Evolutionary conservation across 2,888 invertebrate genomes (phyloP), one percentile per base, ranked within the genome.

Genomic region (Gastracanthus pulcherrimus): DNA sequence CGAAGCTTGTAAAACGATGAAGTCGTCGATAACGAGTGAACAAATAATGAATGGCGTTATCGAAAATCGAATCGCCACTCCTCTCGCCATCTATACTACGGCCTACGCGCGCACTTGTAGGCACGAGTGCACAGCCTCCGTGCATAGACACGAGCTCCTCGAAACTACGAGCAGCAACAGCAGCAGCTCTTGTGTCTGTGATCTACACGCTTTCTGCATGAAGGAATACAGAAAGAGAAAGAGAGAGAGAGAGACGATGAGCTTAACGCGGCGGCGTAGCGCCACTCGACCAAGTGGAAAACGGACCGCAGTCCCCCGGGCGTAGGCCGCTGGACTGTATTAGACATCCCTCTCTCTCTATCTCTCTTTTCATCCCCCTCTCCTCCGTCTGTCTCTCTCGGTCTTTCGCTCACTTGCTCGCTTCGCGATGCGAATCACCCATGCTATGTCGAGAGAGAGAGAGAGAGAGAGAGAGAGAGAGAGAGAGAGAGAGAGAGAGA

Each of bases 261-360:
- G 58, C 16, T 55, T 36, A 38, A 70, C 71, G 16, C 7, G 36
- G 19, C 51, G 36, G 67, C 29, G 11, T 29, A 31, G 34, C 34
- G 67, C 23, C 67, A 70, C 51, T 80, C 60, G 81, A 58, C 76
- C 76, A 67, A 76, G 76, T 60, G 81, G 81, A 76, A 81, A 81
- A 81, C 72, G 36, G 71, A 76, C 81, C 70, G 72, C 71, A 67
- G 36, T 76, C 76, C 76, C 72, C 48, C 29, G 70, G 80, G 81
- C 80, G 58, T 70, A 55, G 45, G 45, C 64, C 11, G 34, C 31
- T n/a, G 26, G 51, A 58, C 75, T 76, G 34, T 38, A 51, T 70
- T 66, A 76, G 55, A 71, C 45, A 51, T 58, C 51, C 31, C 19
- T 13, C 45, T 38, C 67, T 48, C 34, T 34, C 51, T 62, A 31